Evolutionary conservation across 1,140 invertebrate species (phyloP).

Genomic region (Dreissena polymorpha): DNA sequence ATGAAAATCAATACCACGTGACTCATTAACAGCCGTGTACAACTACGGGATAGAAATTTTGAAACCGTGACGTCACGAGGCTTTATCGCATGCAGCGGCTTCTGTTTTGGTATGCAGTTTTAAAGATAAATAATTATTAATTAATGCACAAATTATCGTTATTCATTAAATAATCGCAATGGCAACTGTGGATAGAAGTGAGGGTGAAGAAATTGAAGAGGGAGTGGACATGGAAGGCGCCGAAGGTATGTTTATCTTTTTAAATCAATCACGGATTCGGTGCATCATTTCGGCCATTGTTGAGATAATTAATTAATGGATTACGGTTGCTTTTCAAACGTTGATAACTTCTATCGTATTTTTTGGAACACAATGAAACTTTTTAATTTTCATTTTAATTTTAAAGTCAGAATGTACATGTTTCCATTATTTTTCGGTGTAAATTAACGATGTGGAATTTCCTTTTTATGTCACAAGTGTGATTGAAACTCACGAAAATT

Average conservation of each 20-base stretch:
- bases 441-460: not conserved
- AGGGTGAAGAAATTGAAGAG: conserved; percentile 52
- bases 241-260: conserved; percentile 53
- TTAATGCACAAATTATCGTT: conserved; percentile 12
- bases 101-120: conserved; percentile 19
- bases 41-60: conserved; percentile 56
- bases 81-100: not conserved
- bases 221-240: conserved; percentile 54
- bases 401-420: conserved; percentile 23
- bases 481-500: not conserved
- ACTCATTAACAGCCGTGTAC: conserved; percentile 38
- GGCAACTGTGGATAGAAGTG: conserved; percentile 43
- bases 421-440: conserved; percentile 1
- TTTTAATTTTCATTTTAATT: not conserved
- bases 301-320: not conserved
- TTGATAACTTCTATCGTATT: not conserved
- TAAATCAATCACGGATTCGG: not conserved
- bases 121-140: conserved; percentile 14
- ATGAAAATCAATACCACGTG: conserved; percentile 50
- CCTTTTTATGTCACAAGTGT: not conserved
- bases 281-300: not conserved
- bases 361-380: not conserved
- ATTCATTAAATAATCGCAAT: conserved; percentile 10
- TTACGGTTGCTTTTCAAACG: not conserved
- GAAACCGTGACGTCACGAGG: conserved; percentile 55